Percentiles rank a stretch among this genome's conserved stretches.
phyloP scores from a whole-genome alignment of 1,140 invertebrate species.

The Cyphomyrmex costatus region DNA sequence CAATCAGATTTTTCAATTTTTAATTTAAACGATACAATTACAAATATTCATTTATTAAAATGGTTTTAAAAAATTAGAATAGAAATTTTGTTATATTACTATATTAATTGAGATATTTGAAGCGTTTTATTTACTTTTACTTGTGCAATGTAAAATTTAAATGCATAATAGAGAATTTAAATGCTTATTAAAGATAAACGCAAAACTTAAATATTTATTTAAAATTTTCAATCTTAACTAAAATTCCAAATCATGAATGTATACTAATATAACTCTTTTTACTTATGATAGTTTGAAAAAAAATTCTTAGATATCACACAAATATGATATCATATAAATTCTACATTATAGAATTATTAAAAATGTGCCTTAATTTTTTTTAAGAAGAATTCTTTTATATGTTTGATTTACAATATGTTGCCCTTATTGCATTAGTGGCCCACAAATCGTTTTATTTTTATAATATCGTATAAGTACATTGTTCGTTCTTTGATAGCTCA shows the following conservation, averaged over 20 bases:
- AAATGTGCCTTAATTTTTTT: constrained; percentile 16
- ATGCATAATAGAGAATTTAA: not conserved
- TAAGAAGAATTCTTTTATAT: not conserved
- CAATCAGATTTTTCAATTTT: not conserved
- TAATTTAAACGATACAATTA: not conserved
- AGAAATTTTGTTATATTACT: not conserved
- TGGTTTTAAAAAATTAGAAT: not conserved
- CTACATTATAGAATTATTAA: constrained; percentile 29
- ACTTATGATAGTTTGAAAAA: not conserved
- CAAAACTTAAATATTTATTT: not conserved
- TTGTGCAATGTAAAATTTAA: not conserved
- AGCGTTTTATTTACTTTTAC: not conserved
- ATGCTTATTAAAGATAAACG: not conserved
- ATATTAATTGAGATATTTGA: not conserved
- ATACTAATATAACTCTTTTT: not conserved
- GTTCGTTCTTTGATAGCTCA: not conserved
- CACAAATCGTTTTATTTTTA: constrained; percentile 6
- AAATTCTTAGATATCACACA: not conserved
- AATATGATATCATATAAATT: constrained; percentile 28
- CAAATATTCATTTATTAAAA: not conserved
- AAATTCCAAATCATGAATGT: not conserved
- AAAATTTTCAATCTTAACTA: not conserved
- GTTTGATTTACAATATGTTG: not conserved
- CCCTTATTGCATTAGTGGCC: constrained; percentile 4
- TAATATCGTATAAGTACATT: not conserved